Evolutionary conservation across 2,888 invertebrate species (phyloP).

Genomic region (Coleophora flavipennella): DNA sequence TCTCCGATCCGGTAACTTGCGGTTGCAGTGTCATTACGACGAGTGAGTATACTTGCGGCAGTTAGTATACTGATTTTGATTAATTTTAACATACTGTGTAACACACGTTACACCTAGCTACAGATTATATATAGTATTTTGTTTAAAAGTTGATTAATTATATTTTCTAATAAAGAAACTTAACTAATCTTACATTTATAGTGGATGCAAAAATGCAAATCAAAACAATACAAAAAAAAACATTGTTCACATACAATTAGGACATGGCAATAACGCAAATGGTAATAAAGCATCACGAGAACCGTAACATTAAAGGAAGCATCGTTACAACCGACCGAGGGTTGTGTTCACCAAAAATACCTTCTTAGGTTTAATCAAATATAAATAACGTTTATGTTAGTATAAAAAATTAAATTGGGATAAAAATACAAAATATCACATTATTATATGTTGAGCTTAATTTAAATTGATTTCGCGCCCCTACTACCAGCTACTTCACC

Average conservation of each 20-base stretch:
- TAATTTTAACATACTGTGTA: constrained; percentile 43
- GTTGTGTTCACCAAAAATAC: constrained; percentile 31
- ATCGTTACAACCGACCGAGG: constrained; percentile 35
- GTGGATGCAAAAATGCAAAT: constrained; percentile 53
- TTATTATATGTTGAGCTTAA: constrained; percentile 72
- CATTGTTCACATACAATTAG: constrained; percentile 34
- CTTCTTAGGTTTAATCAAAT: constrained; percentile 41
- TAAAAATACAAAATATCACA: constrained; percentile 72
- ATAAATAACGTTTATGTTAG: constrained; percentile 49
- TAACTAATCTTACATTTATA: constrained; percentile 50
- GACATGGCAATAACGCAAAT: constrained; percentile 52
- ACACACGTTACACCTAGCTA: constrained; percentile 43
- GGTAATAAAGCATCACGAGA: constrained; percentile 54
- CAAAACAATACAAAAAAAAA: constrained; percentile 39
- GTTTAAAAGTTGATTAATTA: constrained; percentile 56
- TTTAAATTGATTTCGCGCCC: constrained; percentile 48
- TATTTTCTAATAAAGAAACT: constrained; percentile 44
- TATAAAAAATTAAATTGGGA: constrained; percentile 53
- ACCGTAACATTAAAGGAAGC: constrained; percentile 63
- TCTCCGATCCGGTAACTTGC: constrained; percentile 10
- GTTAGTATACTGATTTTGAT: constrained; percentile 26
- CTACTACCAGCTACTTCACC: constrained; percentile 27
- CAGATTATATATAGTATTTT: constrained; percentile 58
- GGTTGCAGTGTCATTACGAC: too few species aligned
- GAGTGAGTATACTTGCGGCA: not conserved